Conservation (phyloP, 2,888 invertebrate species). For the Plagiodera versicolora region DNA sequence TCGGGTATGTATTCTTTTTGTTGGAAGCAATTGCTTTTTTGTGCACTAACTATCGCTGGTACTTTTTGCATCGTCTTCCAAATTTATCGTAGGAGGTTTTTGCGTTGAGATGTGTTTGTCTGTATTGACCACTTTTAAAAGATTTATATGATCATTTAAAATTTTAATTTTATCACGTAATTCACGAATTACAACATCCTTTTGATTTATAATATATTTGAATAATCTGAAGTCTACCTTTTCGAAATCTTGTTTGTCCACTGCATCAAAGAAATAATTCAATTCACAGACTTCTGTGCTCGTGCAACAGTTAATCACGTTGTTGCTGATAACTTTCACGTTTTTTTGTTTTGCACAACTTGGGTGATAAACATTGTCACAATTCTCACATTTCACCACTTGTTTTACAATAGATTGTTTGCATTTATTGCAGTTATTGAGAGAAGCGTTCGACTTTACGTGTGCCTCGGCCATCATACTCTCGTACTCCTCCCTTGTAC, state of each 20-base stretch:
- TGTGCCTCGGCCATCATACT: not conserved
- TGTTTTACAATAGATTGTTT: conserved; percentile 5
- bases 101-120: not conserved
- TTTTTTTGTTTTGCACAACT: conserved; percentile 12
- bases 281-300: not conserved
- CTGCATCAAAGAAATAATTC: conserved; percentile 2
- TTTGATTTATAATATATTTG: conserved; percentile 3
- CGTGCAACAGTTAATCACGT: conserved; percentile 5
- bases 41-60: no score
- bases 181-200: no score
- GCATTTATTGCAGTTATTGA: conserved; percentile 10
- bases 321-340: conserved; percentile 7
- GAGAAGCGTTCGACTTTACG: conserved; percentile 2
- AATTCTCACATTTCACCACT: not conserved
- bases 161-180: conserved; percentile 8
- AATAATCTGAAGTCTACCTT: not conserved
- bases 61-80: not conserved
- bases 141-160: conserved; percentile 8
- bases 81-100: not conserved
- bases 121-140: conserved; percentile 5
- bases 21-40: not conserved
- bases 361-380: conserved; percentile 7
- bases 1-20: not conserved
- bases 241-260: not conserved
- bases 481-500: no score